Base-by-base conservation (phyloP, 2,888 invertebrate genomes). In the Lycaena phlaeas region DNA sequence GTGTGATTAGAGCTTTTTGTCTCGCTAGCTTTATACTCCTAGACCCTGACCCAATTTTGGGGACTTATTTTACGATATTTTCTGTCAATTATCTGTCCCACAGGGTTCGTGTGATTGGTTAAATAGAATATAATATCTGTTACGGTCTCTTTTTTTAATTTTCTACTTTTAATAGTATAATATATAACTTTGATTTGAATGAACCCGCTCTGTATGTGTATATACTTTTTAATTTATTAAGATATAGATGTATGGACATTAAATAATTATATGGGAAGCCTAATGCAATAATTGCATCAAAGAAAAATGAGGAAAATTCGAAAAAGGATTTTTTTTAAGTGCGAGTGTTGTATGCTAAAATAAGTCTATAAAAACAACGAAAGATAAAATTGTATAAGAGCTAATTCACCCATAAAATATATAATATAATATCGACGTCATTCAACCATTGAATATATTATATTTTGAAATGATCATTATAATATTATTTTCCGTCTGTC, bases 61-160 rank as follows among this genome's bases (percentile, higher is more conserved):
- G 67, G 68, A 57, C 66, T 68, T 72, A 50, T 61, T 68, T 81
- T 76, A 68, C 57, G 70, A 79, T 81, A 65, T 68, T 73, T 78
- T 79, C 56, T 52, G 82, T 82, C 82, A 82, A 82, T 82, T 82
- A 81, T 61, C 64, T 61, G 61, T 66, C 71, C 68, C 75, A 79
- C 82, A 82, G 81, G 82, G 82, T 79, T 71, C 69, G 64, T 55
- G 64, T 59, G 57, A 64, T 69, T 73, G 52, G 74, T 68, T 60
- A 62, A 57, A 65, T 59, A 62, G 54, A 71, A 74, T 75, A 76
- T 70, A n/a, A n/a, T n/a, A 68, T 64, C 58, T 57, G 61, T 68
- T 54, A 51, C 25, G 43, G 53, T 55, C 55, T 54, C 47, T 34
- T 46, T 40, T 18, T 7, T 7, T 34, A 12, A 15, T 29, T 18